Evolutionary conservation across 1,140 invertebrate genomes (phyloP), one percentile per base, ranked within the genome.

Genomic region (Eupristina koningsbergeri): DNA sequence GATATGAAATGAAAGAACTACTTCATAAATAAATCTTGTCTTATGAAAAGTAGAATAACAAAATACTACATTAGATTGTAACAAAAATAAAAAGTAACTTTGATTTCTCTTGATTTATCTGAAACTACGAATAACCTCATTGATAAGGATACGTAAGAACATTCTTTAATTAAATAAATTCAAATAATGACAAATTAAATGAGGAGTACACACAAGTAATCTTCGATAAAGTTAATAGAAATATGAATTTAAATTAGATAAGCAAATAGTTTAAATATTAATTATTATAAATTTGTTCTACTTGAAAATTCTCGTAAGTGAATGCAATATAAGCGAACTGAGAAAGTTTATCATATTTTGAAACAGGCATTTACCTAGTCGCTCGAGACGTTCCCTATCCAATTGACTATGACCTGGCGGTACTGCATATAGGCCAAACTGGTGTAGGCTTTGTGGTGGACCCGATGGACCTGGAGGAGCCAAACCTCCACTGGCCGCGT

Each of bases 351-450:
- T 76, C 19, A 34, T 76, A 7, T 36, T 7, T 19, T 5, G 5
- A 58, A 39, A 29, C 39, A 76, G 41, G 29, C 26, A 61, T 36
- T 96, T 96, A 92, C 97, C 96, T 86, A 97, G 90, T 87, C 96
- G 91, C 89, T 97, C 97, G 39, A 98, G 92, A 81, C 97, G 94
- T 91, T 98, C 98, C 69, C 97, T 93, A 90, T 98, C 97, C 87
- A 98, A 91, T 88, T 97, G 96, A 86, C 95, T 95, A 47, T 97
- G 94, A 34, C 95, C 96, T 73, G 92, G 94, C 36, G 91, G 92
- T 11, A 91, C 92, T 13, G 91, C 91, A 80, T 94, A 95, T 1
- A 94, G 90, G 15, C 94, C 93, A 87, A 93, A 95, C 90, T 93
- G 94, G 90, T 92, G 96, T 89, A 92, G 92, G 89, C 80, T 94